Conservation (phyloP, 2,113 vertebrate genomes). For the Callospermophilus lateralis region DNA sequence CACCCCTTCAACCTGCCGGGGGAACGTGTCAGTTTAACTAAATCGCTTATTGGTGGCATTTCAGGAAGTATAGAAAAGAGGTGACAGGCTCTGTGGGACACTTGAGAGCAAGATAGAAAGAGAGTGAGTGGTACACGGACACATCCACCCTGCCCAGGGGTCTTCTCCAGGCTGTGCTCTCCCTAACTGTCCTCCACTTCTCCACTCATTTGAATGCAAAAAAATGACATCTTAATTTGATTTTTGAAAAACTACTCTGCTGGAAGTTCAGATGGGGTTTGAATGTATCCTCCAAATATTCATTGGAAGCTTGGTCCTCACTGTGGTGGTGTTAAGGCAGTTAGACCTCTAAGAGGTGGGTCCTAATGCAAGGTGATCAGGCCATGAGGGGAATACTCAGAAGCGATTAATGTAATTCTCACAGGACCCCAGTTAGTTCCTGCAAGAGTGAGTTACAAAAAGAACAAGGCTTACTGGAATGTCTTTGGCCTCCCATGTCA, state of each 20-base stretch:
- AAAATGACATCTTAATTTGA: not conserved
- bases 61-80: not conserved
- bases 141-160: not conserved
- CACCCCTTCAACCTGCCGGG: not conserved
- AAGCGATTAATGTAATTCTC: not conserved
- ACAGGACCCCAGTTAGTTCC: not conserved
- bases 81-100: not conserved
- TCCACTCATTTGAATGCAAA: not conserved
- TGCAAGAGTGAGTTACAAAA: not conserved
- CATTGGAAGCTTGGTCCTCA: too few species aligned
- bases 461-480: not conserved
- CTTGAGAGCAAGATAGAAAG: not conserved
- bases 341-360: not conserved
- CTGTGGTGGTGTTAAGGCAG: not conserved
- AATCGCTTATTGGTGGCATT: not conserved
- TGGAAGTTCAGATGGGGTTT: too few species aligned
- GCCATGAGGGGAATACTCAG: too few species aligned
- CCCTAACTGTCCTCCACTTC: not conserved
- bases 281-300: not conserved
- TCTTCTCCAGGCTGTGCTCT: not conserved
- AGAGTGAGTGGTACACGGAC: accelerated
- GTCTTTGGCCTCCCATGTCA: not conserved
- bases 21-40: not conserved
- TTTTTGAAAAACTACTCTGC: not conserved
- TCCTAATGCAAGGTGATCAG: not conserved